phyloP scores from a whole-genome alignment of 1,140 invertebrate species.

The Chironomus tepperi region DNA sequence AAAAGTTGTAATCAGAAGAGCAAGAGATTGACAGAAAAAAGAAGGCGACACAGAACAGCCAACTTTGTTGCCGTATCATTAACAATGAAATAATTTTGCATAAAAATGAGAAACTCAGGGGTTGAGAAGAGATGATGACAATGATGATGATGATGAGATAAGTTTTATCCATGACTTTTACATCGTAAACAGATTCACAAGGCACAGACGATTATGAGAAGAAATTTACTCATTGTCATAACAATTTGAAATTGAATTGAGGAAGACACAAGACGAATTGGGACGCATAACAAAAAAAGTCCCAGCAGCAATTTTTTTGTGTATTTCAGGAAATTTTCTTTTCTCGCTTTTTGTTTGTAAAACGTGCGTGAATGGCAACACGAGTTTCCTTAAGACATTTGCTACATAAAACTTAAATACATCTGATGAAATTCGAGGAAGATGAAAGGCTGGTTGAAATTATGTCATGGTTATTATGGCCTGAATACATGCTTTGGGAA shows the following conservation, averaged over 20 bases:
- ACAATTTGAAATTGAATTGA: not conserved
- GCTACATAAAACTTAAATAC: constrained; percentile 14
- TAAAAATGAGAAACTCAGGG: not conserved
- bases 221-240: not conserved
- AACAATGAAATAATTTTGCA: not conserved
- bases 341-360: not conserved
- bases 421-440: too few species aligned
- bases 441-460: too few species aligned
- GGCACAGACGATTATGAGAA: not conserved
- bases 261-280: not conserved
- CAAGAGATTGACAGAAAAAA: too few species aligned
- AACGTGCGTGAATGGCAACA: constrained; percentile 6
- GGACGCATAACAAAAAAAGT: not conserved
- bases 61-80: not conserved
- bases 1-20: too few species aligned
- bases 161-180: not conserved
- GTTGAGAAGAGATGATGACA: not conserved
- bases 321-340: constrained; percentile 1
- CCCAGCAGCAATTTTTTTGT: constrained; percentile 3
- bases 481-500: too few species aligned
- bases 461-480: too few species aligned
- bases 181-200: not conserved
- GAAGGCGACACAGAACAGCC: too few species aligned
- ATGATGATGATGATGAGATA: not conserved
- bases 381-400: not conserved